phyloP scores from a whole-genome alignment of 2,797 vertebrate species.

The Chelon labrosus region DNA sequence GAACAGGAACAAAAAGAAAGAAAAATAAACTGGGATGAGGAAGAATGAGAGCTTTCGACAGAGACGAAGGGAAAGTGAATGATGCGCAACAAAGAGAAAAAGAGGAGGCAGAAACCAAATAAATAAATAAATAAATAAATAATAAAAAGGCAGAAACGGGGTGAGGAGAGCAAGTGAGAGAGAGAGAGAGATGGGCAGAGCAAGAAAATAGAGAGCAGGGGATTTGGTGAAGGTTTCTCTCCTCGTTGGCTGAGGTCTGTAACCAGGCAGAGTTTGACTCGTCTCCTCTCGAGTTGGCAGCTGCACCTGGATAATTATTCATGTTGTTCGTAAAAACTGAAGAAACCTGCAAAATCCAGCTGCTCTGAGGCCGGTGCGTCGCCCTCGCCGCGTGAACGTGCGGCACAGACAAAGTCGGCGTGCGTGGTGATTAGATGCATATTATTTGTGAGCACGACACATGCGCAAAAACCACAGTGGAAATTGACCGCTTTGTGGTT shows the following conservation, averaged over 20 bases:
- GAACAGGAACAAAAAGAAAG: constrained; percentile 25
- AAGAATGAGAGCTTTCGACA: background rate
- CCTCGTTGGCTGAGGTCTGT: constrained; percentile 66
- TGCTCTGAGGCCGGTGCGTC: constrained; percentile 60
- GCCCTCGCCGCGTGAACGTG: constrained; percentile 18
- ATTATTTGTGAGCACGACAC: constrained; percentile 36
- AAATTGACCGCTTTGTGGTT: background rate
- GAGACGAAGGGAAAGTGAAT: constrained; percentile 35
- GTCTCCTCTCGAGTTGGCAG: constrained; percentile 72
- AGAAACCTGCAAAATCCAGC: constrained; percentile 77
- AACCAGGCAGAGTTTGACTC: constrained; percentile 72
- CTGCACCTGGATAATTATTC: constrained; percentile 81
- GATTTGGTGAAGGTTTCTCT: constrained; percentile 58
- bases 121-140: too few relatives aligned
- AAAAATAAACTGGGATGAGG: constrained; percentile 41
- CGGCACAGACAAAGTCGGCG: constrained; percentile 22
- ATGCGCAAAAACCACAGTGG: constrained; percentile 12
- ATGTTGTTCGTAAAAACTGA: constrained; percentile 75
- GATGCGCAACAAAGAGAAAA: constrained; percentile 11
- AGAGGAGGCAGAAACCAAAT: constrained; percentile 3
- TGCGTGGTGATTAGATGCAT: constrained; percentile 32
- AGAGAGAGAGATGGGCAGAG: constrained; percentile 7
- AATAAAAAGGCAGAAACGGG: background rate
- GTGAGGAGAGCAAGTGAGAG: constrained; percentile 4
- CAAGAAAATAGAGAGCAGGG: constrained; percentile 26